These are phyloP conservation scores for Pollenia amentaria DNA, from an alignment of 2,888 invertebrate species.

Conservation along the genomic window DNA sequence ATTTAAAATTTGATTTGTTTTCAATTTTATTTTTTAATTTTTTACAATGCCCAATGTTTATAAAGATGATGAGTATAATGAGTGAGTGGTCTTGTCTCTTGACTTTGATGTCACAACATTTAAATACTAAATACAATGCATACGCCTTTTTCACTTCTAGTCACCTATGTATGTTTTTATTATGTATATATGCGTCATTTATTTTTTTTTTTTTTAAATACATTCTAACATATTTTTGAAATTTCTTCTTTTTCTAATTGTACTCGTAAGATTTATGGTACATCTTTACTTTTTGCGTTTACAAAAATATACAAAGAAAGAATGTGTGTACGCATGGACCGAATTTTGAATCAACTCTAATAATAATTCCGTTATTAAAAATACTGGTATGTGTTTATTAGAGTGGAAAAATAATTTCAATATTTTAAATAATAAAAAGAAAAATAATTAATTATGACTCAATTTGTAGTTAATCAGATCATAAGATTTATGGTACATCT, in stretches of 20 bases:
- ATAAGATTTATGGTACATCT: conserved; percentile 27
- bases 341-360: not conserved
- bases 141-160: conserved; percentile 20
- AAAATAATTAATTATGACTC: no score
- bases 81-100: conserved; percentile 50
- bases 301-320: conserved; percentile 8
- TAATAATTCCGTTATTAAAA: not conserved
- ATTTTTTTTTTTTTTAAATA: conserved; percentile 21
- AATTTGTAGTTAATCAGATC: no score
- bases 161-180: conserved; percentile 54
- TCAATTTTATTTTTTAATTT: conserved; percentile 26
- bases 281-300: conserved; percentile 26
- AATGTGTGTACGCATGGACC: not conserved
- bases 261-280: conserved; percentile 32
- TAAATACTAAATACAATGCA: conserved; percentile 17
- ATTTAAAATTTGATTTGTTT: conserved; percentile 31
- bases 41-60: not conserved
- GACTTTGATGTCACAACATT: conserved; percentile 48
- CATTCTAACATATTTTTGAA: not conserved
- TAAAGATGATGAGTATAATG: conserved; percentile 22
- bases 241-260: conserved; percentile 16
- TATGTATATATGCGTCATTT: conserved; percentile 59
- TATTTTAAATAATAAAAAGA: no score
- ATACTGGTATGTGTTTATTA: no score
- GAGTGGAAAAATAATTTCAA: no score